Conservation (phyloP, 2,888 invertebrate genomes). For the Cephalotes varians region DNA sequence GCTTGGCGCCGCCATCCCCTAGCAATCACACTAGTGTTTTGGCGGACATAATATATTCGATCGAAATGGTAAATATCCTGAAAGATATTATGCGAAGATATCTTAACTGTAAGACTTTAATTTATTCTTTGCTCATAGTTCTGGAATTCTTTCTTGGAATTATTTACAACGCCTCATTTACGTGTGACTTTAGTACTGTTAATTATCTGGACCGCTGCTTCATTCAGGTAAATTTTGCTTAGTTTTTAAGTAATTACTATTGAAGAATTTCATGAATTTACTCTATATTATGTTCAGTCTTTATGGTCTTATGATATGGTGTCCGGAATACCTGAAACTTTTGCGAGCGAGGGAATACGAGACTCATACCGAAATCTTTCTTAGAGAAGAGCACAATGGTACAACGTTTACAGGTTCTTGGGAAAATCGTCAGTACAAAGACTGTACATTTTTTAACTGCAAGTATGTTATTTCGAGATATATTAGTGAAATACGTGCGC, state of each 20-base stretch:
- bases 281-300: slow-evolving; percentile 85
- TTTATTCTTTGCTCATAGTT: slow-evolving; percentile 87
- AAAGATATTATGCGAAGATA: not conserved
- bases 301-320: slow-evolving; percentile 88
- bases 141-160: slow-evolving; percentile 90
- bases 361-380: slow-evolving; percentile 78
- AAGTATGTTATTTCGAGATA: slow-evolving; percentile 81
- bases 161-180: slow-evolving; percentile 89
- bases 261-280: not conserved
- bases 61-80: slow-evolving; percentile 84
- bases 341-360: slow-evolving; percentile 84
- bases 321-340: slow-evolving; percentile 86
- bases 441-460: slow-evolving; percentile 88
- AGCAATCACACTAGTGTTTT: slow-evolving; percentile 87
- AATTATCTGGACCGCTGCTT: slow-evolving; percentile 87
- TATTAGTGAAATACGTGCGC: too few relatives aligned
- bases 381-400: slow-evolving; percentile 84
- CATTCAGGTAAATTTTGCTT: slow-evolving; percentile 86
- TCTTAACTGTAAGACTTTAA: slow-evolving; percentile 15
- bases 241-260: slow-evolving; percentile 63
- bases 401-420: slow-evolving; percentile 88
- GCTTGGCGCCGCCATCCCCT: slow-evolving; percentile 85
- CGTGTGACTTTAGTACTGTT: slow-evolving; percentile 89
- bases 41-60: slow-evolving; percentile 86
- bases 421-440: slow-evolving; percentile 89